These are phyloP conservation scores for Colletes latitarsis DNA, from an alignment of 1,140 invertebrate genomes.

Conservation along the genomic window DNA sequence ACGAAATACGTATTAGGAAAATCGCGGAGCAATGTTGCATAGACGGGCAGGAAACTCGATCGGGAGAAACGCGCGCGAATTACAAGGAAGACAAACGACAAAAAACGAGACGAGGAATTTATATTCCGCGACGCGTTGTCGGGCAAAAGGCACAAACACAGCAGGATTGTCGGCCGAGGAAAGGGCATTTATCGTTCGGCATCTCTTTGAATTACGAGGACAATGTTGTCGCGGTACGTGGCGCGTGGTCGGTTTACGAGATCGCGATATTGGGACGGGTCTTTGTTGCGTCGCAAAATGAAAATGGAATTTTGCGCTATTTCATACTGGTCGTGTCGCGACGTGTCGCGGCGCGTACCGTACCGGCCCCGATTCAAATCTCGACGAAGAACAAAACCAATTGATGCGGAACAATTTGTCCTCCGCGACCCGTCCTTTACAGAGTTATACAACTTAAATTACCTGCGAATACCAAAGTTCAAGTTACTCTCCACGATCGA, in stretches of 20 bases:
- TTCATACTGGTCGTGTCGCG: constrained; percentile 35
- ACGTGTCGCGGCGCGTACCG: neutral
- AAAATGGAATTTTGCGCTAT: constrained; percentile 53
- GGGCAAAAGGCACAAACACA: neutral
- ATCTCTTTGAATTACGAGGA: constrained; percentile 50
- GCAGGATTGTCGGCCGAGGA: constrained; percentile 2
- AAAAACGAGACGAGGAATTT: constrained; percentile 22
- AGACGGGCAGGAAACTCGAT: too few species aligned
- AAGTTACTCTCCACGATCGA: too few species aligned
- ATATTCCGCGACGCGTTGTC: neutral
- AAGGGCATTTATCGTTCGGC: constrained; percentile 46
- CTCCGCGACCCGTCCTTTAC: neutral
- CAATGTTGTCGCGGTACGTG: constrained; percentile 15
- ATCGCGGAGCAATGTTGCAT: too few species aligned
- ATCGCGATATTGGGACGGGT: constrained; percentile 20
- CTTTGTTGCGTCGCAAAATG: constrained; percentile 26
- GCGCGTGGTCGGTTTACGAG: constrained; percentile 38
- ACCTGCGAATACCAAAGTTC: too few species aligned
- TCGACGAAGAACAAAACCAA: constrained; percentile 39
- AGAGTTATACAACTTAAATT: too few species aligned
- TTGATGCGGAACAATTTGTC: constrained; percentile 47
- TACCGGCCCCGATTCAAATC: constrained; percentile 48
- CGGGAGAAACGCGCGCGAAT: neutral
- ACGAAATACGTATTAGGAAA: too few species aligned
- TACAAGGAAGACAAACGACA: neutral